These are phyloP conservation scores for Chelon labrosus DNA, from an alignment of 2,797 vertebrate genomes.

Conservation along the genomic window DNA sequence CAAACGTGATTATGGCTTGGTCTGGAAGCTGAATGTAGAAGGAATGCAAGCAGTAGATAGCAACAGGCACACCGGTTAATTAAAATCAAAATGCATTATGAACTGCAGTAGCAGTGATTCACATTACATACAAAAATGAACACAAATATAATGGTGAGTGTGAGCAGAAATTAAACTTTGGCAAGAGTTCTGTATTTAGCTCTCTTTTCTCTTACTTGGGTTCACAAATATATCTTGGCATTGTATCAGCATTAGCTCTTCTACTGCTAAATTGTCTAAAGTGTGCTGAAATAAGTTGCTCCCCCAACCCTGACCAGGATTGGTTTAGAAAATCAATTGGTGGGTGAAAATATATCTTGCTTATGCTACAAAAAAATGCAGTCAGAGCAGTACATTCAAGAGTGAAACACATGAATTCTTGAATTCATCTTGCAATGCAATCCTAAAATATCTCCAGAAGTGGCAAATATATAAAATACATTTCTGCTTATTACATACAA, in stretches of 20 bases:
- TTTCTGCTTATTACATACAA: slow-evolving; percentile 31
- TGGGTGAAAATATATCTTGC: slow-evolving; percentile 2
- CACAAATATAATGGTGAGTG: slow-evolving; percentile 25
- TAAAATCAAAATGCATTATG: slow-evolving; percentile 38
- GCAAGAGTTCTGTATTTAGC: not conserved
- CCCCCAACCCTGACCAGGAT: not conserved
- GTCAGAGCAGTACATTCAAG: slow-evolving; percentile 28
- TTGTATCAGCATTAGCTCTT: not conserved
- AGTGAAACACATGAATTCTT: not conserved
- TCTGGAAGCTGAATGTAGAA: slow-evolving; percentile 29
- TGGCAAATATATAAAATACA: slow-evolving; percentile 18
- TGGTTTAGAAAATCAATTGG: not conserved
- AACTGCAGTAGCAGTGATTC: slow-evolving; percentile 61
- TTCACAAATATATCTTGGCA: slow-evolving; percentile 11
- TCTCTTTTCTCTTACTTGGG: slow-evolving; percentile 5
- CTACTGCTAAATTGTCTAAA: too few species aligned
- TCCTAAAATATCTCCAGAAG: slow-evolving; percentile 9
- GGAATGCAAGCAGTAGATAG: slow-evolving; percentile 23
- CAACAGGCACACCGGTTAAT: slow-evolving; percentile 1
- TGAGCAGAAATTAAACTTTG: slow-evolving; percentile 13
- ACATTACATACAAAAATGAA: slow-evolving; percentile 67
- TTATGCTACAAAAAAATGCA: slow-evolving; percentile 21
- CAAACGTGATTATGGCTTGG: slow-evolving; percentile 14
- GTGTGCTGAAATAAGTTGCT: not conserved
- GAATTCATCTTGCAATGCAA: slow-evolving; percentile 12